phyloP scores from a whole-genome alignment of 2,113 vertebrate species.

The Cynopterus brachyotis region DNA sequence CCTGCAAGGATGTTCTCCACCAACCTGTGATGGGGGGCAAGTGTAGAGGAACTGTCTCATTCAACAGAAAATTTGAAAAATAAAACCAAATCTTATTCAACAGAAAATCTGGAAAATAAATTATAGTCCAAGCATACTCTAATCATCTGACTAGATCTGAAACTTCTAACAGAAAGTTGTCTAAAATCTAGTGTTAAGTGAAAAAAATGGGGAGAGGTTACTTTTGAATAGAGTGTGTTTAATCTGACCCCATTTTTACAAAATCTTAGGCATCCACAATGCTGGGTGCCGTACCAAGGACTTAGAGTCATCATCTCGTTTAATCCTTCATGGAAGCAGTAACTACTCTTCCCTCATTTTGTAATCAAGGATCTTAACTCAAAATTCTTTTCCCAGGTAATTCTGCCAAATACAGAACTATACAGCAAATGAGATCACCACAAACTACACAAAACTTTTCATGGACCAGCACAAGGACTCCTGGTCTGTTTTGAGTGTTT shows the following conservation, averaged over 20 bases:
- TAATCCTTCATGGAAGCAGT: not conserved
- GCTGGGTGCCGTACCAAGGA: not conserved
- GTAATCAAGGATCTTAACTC: not conserved
- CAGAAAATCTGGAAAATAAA: not conserved
- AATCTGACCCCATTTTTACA: not conserved
- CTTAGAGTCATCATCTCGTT: not conserved
- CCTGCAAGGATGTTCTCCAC: not conserved
- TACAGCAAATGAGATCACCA: not conserved
- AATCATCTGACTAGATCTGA: not conserved
- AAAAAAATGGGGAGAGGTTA: rapidly evolving
- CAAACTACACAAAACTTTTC: not conserved
- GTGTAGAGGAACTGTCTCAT: not conserved
- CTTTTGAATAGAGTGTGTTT: not conserved
- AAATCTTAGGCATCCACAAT: not conserved
- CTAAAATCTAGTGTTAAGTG: not conserved
- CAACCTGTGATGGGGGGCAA: rapidly evolving
- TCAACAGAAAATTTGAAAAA: not conserved
- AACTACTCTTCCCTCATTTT: not conserved
- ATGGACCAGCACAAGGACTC: not conserved
- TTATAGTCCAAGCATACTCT: no score
- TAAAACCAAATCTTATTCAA: not conserved
- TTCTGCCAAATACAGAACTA: not conserved
- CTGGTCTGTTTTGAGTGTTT: not conserved
- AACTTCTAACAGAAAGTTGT: not conserved
- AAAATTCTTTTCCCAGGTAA: not conserved